Base-by-base conservation (phyloP, 2,797 vertebrate genomes). In the Sebastes reedi region DNA sequence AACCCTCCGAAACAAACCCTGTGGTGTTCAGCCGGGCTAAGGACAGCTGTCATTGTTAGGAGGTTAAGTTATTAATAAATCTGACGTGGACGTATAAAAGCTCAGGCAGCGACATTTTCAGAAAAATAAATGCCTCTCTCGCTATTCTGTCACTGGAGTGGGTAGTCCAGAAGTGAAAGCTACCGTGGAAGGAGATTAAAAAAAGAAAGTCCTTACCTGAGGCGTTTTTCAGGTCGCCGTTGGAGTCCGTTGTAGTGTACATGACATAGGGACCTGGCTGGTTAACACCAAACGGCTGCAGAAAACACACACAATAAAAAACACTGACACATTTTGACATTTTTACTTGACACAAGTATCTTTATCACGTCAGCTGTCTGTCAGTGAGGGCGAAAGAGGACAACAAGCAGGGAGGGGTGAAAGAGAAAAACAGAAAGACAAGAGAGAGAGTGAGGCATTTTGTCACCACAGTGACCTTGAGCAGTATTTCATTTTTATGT, bases 261-360 rank as follows among this genome's bases (percentile, higher is more conserved):
- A 95, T 99, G 93, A 99, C 97, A 74, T 99, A 99, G 20, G 98
- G 98, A 67, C 98, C 98, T 2, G 98, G 98, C 82, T 99, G 98
- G 88, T 99, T 99, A 42, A 99, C 98, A 77, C 98, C 98, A 25
- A 99, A 99, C n/a, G 98, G 98, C 98, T 99, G 91, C 20, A 91
- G 77, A 18, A 81, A 80, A 84, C 14, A 86, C 29, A 87, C 2
- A 39, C 25, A 8, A 60, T 58, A 71, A 8, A 42, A 70, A 76
- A 70, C 29, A 4, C 0, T 18, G 42, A 62, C 0, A 8, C 20
- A 54, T 4, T 77, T 67, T 79, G 3, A 83, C 67, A 82, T 67
- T 77, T 59, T 75, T 0, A 42, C 39, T 42, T 42, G 14, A 42
- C 39, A 3, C 50, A 67, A 67, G 18, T 52, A 24, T 78, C 1